Conservation (phyloP, 2,888 invertebrate genomes). For the Sinhomidia bicolor region DNA sequence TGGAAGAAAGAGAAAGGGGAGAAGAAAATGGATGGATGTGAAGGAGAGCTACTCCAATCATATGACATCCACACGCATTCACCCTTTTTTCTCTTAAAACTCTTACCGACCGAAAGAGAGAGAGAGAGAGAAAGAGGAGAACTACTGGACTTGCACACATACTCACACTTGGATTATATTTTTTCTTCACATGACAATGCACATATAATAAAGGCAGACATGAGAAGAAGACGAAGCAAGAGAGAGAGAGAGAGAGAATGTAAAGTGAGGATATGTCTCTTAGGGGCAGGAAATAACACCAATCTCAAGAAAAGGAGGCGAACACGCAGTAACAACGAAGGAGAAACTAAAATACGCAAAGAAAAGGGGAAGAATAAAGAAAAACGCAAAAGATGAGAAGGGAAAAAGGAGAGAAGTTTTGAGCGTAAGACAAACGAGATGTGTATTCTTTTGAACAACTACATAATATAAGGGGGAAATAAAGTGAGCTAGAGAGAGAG, state of each 20-base stretch:
- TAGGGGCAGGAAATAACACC: slow-evolving; percentile 70
- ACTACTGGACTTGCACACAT: slow-evolving; percentile 37
- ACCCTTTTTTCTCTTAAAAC: background rate
- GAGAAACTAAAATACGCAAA: slow-evolving; percentile 48
- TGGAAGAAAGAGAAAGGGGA: slow-evolving; percentile 22
- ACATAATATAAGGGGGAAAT: slow-evolving; percentile 70
- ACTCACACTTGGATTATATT: slow-evolving; percentile 45
- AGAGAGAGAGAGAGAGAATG: slow-evolving; percentile 35
- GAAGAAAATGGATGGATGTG: slow-evolving; percentile 40
- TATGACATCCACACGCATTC: slow-evolving; percentile 59
- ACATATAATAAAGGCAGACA: background rate
- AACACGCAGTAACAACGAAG: slow-evolving; percentile 65
- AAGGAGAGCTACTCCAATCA: slow-evolving; percentile 56
- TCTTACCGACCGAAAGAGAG: too few relatives aligned
- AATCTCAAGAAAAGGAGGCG: slow-evolving; percentile 65
- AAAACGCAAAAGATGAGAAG: slow-evolving; percentile 12
- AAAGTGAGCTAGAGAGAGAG: slow-evolving; percentile 73
- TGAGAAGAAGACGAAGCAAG: slow-evolving; percentile 1
- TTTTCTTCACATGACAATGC: slow-evolving; percentile 34
- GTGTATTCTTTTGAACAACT: slow-evolving; percentile 45
- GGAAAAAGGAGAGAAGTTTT: background rate
- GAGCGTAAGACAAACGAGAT: slow-evolving; percentile 56
- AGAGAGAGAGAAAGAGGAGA: too few relatives aligned
- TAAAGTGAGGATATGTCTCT: slow-evolving; percentile 67
- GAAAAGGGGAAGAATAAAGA: slow-evolving; percentile 7